Conservation (phyloP, 2,797 vertebrate genomes). For the Holocentrus rufus region DNA sequence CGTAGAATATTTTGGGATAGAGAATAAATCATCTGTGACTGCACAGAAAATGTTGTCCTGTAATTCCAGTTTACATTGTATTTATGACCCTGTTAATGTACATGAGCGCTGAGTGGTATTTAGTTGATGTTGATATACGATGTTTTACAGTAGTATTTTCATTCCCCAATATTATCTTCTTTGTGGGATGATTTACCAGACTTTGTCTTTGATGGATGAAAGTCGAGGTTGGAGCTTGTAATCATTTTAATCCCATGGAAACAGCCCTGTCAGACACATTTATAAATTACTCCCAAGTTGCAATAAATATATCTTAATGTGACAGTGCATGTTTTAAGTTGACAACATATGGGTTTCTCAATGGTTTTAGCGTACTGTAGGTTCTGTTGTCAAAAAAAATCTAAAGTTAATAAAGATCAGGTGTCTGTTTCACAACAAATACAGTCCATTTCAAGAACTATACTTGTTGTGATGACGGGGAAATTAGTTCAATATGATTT, state of each 20-base stretch:
- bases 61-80: conserved; percentile 17
- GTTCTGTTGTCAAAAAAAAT: not conserved
- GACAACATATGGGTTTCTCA: not conserved
- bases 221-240: conserved; percentile 11
- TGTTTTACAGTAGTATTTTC: conserved; percentile 25
- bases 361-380: not conserved
- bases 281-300: conserved; percentile 21
- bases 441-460: not conserved
- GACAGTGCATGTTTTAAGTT: not conserved
- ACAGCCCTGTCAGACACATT: conserved; percentile 21
- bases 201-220: conserved; percentile 22
- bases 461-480: not conserved
- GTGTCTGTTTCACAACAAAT: not conserved
- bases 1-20: not conserved
- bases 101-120: conserved; percentile 23
- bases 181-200: conserved; percentile 32
- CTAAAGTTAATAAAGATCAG: not conserved
- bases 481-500: conserved; percentile 3
- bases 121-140: conserved; percentile 20
- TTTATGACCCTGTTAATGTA: conserved; percentile 34
- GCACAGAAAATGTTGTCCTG: not conserved
- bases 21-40: conserved; percentile 17
- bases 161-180: conserved; percentile 9
- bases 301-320: conserved; percentile 18
- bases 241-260: conserved; percentile 41